Evolutionary conservation across 2,113 vertebrate genomes (phyloP).

Genomic region (Xenotilapia caudafasciata): DNA sequence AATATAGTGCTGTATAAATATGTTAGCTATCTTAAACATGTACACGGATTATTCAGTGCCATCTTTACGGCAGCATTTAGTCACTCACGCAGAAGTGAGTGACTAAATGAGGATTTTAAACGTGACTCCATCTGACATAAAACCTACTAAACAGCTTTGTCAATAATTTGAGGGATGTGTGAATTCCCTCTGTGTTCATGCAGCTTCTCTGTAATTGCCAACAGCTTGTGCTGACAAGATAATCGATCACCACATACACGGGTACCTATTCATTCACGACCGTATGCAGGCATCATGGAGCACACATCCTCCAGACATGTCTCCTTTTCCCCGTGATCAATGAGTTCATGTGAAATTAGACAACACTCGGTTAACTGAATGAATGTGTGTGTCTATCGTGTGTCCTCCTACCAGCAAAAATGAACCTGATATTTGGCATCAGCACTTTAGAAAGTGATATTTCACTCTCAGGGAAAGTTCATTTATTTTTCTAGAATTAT

Average conservation of each 20-base stretch:
- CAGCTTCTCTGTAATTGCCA: not conserved
- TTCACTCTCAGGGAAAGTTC: not conserved
- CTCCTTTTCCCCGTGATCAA: slow-evolving; percentile 22
- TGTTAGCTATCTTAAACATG: not conserved
- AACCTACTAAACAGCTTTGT: not conserved
- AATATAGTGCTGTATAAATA: not conserved
- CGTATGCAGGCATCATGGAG: not conserved
- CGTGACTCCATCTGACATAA: not conserved
- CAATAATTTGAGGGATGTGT: slow-evolving; percentile 18
- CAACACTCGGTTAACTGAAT: not conserved
- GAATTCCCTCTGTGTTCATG: not conserved
- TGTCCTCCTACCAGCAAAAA: not conserved
- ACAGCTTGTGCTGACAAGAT: slow-evolving; percentile 16
- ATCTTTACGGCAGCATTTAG: rapidly evolving
- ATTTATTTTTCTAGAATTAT: not conserved
- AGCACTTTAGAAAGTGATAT: not conserved
- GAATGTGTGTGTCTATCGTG: not conserved
- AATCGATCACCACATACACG: slow-evolving; percentile 35
- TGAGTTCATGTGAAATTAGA: slow-evolving; percentile 13
- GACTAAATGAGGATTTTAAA: not conserved
- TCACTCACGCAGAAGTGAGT: not conserved
- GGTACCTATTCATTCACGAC: slow-evolving; percentile 17
- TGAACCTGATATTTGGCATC: not conserved
- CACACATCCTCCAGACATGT: slow-evolving; percentile 6
- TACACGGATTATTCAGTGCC: not conserved